phyloP scores from a whole-genome alignment of 2,888 invertebrate species.

The Caenorhabditis imperialis region DNA sequence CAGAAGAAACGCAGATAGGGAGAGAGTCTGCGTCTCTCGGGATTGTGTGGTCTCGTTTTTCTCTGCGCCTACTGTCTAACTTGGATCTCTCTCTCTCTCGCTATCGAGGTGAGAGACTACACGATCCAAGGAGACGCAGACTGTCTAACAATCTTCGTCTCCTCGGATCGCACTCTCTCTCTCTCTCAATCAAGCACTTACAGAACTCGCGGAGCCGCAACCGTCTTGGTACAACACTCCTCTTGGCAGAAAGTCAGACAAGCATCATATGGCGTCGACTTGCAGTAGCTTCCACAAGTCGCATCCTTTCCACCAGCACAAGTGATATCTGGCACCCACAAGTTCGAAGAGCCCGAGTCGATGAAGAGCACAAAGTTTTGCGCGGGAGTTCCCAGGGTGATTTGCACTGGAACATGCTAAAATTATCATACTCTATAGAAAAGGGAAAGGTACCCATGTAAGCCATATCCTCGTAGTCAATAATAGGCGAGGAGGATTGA shows the following conservation, averaged over 20 bases:
- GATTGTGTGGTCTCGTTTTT: too few relatives aligned
- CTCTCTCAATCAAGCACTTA: too few relatives aligned
- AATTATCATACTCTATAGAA: background rate
- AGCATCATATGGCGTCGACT: conserved; percentile 60
- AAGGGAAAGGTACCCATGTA: conserved; percentile 52
- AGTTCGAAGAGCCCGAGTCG: conserved; percentile 67
- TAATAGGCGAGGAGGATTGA: conserved; percentile 39
- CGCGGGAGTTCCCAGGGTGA: conserved; percentile 67
- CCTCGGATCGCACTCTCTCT: too few relatives aligned
- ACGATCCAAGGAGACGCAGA: too few relatives aligned
- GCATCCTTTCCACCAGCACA: conserved; percentile 55
- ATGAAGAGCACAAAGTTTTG: conserved; percentile 68
- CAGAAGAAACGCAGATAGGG: too few relatives aligned
- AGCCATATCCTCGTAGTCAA: conserved; percentile 65
- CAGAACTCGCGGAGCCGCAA: conserved; percentile 18
- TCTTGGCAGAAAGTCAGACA: conserved; percentile 63
- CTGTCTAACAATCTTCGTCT: too few relatives aligned
- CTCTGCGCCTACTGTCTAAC: too few relatives aligned
- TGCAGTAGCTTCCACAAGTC: conserved; percentile 57
- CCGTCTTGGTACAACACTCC: conserved; percentile 53
- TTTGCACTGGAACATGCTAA: conserved; percentile 46
- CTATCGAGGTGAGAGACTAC: too few relatives aligned
- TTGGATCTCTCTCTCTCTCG: too few relatives aligned
- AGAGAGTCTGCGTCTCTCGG: too few relatives aligned
- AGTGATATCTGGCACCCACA: conserved; percentile 64